phyloP scores from a whole-genome alignment of 2,888 invertebrate species.

The Macaria liturata region DNA sequence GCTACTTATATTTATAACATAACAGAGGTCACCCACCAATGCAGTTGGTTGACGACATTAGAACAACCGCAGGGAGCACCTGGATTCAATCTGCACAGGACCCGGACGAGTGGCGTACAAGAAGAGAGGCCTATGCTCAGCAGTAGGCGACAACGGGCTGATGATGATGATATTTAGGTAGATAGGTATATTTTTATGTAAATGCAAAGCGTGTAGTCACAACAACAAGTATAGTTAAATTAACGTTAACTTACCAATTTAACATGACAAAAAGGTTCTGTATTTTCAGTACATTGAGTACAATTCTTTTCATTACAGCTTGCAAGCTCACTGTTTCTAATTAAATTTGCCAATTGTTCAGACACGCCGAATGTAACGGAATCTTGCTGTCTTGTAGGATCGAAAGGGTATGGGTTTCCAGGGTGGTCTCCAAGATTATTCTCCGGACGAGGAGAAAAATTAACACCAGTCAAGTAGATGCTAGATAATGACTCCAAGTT shows the following conservation, averaged over 20 bases:
- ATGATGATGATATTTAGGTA: too few relatives aligned
- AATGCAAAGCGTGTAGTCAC: too few relatives aligned
- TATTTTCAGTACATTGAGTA: constrained; percentile 21
- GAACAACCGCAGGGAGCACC: too few relatives aligned
- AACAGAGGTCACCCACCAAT: too few relatives aligned
- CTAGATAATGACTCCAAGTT: constrained; percentile 12
- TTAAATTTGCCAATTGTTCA: background rate
- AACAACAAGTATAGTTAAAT: too few relatives aligned
- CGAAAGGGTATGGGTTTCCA: constrained; percentile 17
- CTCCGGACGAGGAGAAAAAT: constrained; percentile 3
- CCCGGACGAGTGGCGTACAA: too few relatives aligned
- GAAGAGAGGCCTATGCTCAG: too few relatives aligned
- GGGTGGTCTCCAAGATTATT: constrained; percentile 21
- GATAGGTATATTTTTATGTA: too few relatives aligned
- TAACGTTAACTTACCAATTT: constrained; percentile 31
- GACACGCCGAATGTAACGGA: constrained; percentile 8
- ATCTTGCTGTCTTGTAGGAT: constrained; percentile 10
- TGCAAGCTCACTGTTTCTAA: constrained; percentile 3
- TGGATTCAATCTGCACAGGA: too few relatives aligned
- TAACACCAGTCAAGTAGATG: constrained; percentile 5
- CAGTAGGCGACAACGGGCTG: too few relatives aligned
- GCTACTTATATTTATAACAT: too few relatives aligned
- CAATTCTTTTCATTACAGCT: constrained; percentile 22
- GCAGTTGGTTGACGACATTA: too few relatives aligned
- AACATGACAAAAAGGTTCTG: constrained; percentile 43